Base-by-base conservation (phyloP, 2,888 invertebrate species). In the Onchidella celtica region DNA sequence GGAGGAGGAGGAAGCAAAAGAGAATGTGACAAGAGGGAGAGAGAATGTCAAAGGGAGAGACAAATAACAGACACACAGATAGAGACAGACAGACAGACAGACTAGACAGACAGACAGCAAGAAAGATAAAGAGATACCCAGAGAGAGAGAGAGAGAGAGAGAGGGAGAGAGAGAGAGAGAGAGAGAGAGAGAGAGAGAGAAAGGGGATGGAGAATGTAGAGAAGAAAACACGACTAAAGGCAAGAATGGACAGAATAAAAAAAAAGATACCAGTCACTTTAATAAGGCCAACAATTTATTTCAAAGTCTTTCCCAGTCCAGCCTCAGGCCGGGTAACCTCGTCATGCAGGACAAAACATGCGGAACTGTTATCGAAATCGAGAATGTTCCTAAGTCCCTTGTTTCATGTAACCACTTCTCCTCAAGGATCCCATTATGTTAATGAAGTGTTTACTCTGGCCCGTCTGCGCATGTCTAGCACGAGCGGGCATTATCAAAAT, bases 81-180 rank as follows among this genome's bases (percentile, higher is more conserved):
- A n/a, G 34, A 59, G 36, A 73, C 27, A 36, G 59, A 34, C 27
- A 73, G 72, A 72, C 29, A 72, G 57, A 57, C 2, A 57, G 17
- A 29, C n/a, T 24, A 21, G 32, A 14, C 3, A 14, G 32, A 57
- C n/a, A 55, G 32, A 55, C n/a, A 29, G 32, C 38, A 24, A 38
- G 32, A 65, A 36, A 40, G 40, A 9, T 14, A 27, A 24, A 63
- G 24, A 63, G 38, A 63, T 11, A 74, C 36, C 59, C 61, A 74
- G 63, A 63, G 27, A 40, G 40, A 63, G 27, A 75, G 14, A 65
- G 40, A 65, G 17, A 65, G 40, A 40, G 29, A 65, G 24, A 72
- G 21, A 72, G 47, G 24, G 72, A 47, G 72, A 40, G 72, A 47
- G 72, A 40, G 55, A 72, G 65, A 65, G 11, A 65, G 38, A 75